Conservation (phyloP, 2,888 invertebrate species). For the Tenthredo scrophulariae region DNA sequence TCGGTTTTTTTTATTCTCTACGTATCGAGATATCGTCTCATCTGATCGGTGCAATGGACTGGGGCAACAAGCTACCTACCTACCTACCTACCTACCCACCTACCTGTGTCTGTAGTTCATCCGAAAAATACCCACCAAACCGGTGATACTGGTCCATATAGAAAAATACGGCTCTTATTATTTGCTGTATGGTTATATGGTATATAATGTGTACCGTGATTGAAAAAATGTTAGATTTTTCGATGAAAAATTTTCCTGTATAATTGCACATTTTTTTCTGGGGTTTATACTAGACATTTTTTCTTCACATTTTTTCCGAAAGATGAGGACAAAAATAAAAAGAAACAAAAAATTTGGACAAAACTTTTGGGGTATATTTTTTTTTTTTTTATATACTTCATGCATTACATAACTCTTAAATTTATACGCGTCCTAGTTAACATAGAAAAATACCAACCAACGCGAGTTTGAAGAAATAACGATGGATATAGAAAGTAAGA, state of each 20-base stretch:
- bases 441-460: not conserved
- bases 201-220: not conserved
- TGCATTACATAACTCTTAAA: not conserved
- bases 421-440: not conserved
- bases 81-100: not conserved
- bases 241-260: not conserved
- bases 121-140: slow-evolving; percentile 46
- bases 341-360: too few relatives aligned
- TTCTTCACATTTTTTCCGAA: too few relatives aligned
- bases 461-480: not conserved
- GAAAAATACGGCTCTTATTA: slow-evolving; percentile 36
- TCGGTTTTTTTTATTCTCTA: not conserved
- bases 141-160: slow-evolving; percentile 41
- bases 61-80: not conserved
- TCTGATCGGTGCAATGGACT: not conserved
- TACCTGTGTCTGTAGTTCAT: not conserved
- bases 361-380: not conserved
- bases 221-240: not conserved
- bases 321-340: too few relatives aligned
- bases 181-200: not conserved
- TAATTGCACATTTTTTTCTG: too few relatives aligned
- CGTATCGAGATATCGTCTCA: not conserved
- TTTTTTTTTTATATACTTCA: not conserved
- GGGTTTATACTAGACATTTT: too few relatives aligned
- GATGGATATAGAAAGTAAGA: not conserved